Conservation (phyloP, 2,888 invertebrate species). For the Neelides folsomi region DNA sequence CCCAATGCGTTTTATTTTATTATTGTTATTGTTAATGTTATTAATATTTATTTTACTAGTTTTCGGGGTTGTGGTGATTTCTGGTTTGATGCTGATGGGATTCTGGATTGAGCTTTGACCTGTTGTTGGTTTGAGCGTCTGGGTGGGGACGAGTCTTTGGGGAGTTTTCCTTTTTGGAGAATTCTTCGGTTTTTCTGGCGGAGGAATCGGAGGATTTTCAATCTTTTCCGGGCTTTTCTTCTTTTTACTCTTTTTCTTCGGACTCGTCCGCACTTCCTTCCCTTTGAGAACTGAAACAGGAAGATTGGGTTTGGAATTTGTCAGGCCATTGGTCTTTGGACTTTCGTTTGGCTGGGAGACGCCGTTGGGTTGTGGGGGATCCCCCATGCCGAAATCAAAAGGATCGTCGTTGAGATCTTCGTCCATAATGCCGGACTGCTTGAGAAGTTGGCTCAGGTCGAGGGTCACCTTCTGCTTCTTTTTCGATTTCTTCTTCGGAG, state of each 20-base stretch:
- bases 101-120: constrained; percentile 6
- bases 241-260: neutral
- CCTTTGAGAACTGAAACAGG: neutral
- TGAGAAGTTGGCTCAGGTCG: constrained; percentile 30
- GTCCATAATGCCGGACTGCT: constrained; percentile 32
- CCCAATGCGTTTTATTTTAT: neutral
- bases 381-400: constrained; percentile 15
- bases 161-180: neutral
- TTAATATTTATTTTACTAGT: too few species aligned
- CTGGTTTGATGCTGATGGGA: neutral
- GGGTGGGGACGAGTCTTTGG: constrained; percentile 2
- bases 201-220: neutral
- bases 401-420: constrained; percentile 31
- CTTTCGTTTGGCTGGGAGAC: too few species aligned
- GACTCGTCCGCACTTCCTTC: neutral
- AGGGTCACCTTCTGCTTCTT: constrained; percentile 29
- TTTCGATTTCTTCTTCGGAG: constrained; percentile 21
- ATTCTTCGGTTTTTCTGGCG: neutral
- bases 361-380: too few species aligned
- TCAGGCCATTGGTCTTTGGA: too few species aligned
- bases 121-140: neutral
- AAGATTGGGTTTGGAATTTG: neutral
- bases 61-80: neutral
- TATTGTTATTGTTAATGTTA: neutral
- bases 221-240: constrained; percentile 3